A percentile compares a stretch with the other conserved stretches of the same genome.
Conservation (phyloP, 92 coral and sea anemone genomes). For the Pocillopora grandis region DNA sequence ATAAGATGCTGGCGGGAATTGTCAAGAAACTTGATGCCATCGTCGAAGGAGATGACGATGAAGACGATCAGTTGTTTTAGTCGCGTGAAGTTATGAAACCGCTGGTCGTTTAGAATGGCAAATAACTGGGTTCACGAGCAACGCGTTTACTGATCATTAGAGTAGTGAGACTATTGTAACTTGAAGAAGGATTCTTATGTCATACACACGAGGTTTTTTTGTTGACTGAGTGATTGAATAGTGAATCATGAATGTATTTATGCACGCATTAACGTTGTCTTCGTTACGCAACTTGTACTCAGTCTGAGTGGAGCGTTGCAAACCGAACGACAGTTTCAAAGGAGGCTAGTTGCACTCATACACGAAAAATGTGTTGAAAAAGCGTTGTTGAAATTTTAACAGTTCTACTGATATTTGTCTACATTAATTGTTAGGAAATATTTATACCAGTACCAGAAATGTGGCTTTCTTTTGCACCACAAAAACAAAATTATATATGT, state of each 20-base stretch:
- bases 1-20: conserved; percentile 79
- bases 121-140: background rate
- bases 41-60: conserved; percentile 84
- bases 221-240: too few relatives aligned
- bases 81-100: conserved; percentile 15
- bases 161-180: background rate
- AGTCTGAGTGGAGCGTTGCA: background rate
- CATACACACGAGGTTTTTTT: too few relatives aligned
- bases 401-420: background rate
- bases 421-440: too few relatives aligned
- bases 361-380: background rate
- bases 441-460: too few relatives aligned
- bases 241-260: too few relatives aligned
- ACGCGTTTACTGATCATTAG: background rate
- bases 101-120: conserved; percentile 10
- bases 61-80: conserved; percentile 59
- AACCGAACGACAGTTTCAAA: background rate
- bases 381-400: background rate
- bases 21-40: conserved; percentile 75
- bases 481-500: too few relatives aligned
- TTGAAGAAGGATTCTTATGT: too few relatives aligned
- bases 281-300: too few relatives aligned
- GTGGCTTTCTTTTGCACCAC: too few relatives aligned
- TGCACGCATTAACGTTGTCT: too few relatives aligned
- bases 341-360: background rate